Conservation (phyloP, 1,140 invertebrate species). For the Archivesica marissinica region DNA sequence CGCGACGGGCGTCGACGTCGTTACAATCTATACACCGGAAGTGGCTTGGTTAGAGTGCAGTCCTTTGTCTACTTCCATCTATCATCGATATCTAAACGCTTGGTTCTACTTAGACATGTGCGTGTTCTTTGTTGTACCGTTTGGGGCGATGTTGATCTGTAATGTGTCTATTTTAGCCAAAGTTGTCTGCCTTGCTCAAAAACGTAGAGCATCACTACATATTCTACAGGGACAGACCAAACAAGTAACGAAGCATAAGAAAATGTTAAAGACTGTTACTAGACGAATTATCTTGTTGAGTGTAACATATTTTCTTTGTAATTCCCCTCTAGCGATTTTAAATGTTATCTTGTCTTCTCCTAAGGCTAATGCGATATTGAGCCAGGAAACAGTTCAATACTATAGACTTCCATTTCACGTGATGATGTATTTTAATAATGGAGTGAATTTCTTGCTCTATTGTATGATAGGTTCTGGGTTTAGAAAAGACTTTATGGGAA, state of each 20-base stretch:
- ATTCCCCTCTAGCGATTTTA: slow-evolving; percentile 9
- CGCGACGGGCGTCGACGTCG: slow-evolving; percentile 1
- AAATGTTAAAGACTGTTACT: slow-evolving; percentile 58
- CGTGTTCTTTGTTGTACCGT: slow-evolving; percentile 44
- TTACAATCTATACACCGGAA: neutral
- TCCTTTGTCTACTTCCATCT: neutral
- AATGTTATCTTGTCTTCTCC: slow-evolving; percentile 27
- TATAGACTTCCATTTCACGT: slow-evolving; percentile 34
- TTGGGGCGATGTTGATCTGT: slow-evolving; percentile 19
- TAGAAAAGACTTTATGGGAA: slow-evolving; percentile 42
- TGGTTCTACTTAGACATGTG: slow-evolving; percentile 42
- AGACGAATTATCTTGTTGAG: slow-evolving; percentile 35
- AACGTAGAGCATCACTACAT: slow-evolving; percentile 21
- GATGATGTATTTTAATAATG: slow-evolving; percentile 51
- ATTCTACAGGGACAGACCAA: slow-evolving; percentile 18
- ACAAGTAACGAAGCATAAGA: slow-evolving; percentile 2
- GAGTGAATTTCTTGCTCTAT: slow-evolving; percentile 53
- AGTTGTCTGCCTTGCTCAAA: slow-evolving; percentile 40
- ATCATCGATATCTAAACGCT: neutral
- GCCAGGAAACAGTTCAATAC: neutral
- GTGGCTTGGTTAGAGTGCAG: slow-evolving; percentile 9
- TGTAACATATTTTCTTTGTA: slow-evolving; percentile 24
- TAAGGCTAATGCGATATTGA: neutral
- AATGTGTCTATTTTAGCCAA: slow-evolving; percentile 43
- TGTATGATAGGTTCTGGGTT: slow-evolving; percentile 55